A percentile compares a stretch with the other conserved stretches of the same genome.
These are phyloP conservation scores for Ochropacha duplaris DNA, from an alignment of 2,888 invertebrate species.

Conservation along the genomic window DNA sequence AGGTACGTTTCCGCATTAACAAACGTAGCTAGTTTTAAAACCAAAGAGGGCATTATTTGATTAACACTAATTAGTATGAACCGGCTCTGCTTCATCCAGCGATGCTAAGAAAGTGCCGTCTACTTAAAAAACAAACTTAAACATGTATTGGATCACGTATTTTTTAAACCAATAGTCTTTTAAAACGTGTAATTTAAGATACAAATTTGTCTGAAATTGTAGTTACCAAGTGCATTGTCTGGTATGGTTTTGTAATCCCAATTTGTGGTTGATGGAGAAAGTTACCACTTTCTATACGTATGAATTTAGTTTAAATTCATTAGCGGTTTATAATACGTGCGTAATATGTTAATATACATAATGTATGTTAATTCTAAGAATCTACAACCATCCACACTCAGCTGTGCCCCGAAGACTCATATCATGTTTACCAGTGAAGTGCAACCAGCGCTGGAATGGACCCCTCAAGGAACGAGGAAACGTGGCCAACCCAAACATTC, in stretches of 20 bases:
- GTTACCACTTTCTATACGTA: constrained; percentile 55
- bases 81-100: constrained; percentile 61
- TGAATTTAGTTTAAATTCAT: constrained; percentile 29
- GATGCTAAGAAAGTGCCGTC: constrained; percentile 59
- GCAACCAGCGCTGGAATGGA: too few species aligned
- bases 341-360: neutral
- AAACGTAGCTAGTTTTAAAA: constrained; percentile 58
- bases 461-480: too few species aligned
- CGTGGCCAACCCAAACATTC: too few species aligned
- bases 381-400: too few species aligned
- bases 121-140: constrained; percentile 19
- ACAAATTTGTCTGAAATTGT: constrained; percentile 18
- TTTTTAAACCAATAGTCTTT: neutral
- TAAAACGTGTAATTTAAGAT: constrained; percentile 19
- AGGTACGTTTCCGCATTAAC: constrained; percentile 38
- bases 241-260: constrained; percentile 36
- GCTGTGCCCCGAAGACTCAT: too few species aligned
- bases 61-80: constrained; percentile 79
- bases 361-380: too few species aligned
- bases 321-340: neutral
- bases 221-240: neutral
- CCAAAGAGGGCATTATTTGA: constrained; percentile 74
- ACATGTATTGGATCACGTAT: neutral
- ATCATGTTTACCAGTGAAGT: too few species aligned
- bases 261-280: constrained; percentile 58